Evolutionary conservation across 2,113 vertebrate genomes (phyloP).

Genomic region (Antechinus flavipes): DNA sequence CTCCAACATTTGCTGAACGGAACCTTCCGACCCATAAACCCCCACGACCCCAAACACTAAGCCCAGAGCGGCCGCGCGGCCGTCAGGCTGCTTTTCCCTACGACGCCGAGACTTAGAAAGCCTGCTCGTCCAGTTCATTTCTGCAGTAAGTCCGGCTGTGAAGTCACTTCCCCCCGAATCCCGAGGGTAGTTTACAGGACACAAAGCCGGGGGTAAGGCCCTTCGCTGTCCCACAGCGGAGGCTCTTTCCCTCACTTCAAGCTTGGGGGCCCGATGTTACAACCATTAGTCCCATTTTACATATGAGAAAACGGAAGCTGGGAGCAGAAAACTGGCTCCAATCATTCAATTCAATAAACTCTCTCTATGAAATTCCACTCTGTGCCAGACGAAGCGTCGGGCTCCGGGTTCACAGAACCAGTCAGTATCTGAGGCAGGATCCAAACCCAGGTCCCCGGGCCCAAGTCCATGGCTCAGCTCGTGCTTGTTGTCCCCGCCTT

Average conservation of each 20-base stretch:
- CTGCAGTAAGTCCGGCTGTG: not conserved
- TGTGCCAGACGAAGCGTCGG: not conserved
- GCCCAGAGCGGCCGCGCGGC: too few relatives aligned
- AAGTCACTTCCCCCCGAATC: not conserved
- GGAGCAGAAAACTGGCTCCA: not conserved
- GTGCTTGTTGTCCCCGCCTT: too few relatives aligned
- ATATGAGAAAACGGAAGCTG: not conserved
- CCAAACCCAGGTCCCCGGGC: not conserved
- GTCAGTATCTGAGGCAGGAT: not conserved
- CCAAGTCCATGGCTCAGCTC: too few relatives aligned
- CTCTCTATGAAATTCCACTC: not conserved
- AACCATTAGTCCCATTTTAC: not conserved
- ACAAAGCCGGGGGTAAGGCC: not conserved
- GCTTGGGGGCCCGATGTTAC: not conserved
- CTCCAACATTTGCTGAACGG: not conserved
- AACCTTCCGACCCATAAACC: not conserved
- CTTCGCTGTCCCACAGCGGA: not conserved
- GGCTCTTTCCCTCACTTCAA: not conserved
- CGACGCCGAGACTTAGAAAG: not conserved
- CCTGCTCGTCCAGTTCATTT: not conserved
- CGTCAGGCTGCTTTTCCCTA: not conserved
- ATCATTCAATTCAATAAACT: not conserved
- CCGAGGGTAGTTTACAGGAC: not conserved
- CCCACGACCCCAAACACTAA: not conserved
- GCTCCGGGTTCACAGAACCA: too few relatives aligned